Conservation (phyloP, 2,888 invertebrate genomes). For the Catocala nupta region DNA sequence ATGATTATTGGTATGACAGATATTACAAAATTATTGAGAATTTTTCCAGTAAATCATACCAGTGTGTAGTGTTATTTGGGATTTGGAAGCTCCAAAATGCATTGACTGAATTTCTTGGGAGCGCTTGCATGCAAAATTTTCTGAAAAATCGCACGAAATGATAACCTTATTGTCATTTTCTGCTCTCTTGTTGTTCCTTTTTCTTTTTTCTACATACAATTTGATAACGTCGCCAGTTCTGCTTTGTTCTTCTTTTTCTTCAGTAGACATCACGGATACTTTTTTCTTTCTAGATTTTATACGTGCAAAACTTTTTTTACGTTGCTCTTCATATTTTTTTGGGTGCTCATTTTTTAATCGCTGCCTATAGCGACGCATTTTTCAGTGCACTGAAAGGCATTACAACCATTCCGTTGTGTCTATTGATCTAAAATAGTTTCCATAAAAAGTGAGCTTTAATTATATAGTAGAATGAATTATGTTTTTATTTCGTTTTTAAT, state of each 20-base stretch:
- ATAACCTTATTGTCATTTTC: not conserved
- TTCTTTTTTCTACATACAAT: not conserved
- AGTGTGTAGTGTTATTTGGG: constrained; percentile 42
- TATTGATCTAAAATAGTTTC: not conserved
- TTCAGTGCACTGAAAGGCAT: constrained; percentile 11
- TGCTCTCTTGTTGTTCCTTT: constrained; percentile 3
- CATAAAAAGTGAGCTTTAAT: not conserved
- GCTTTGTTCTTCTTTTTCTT: constrained; percentile 5
- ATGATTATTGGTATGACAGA: constrained; percentile 36
- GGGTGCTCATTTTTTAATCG: constrained; percentile 12
- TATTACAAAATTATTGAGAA: constrained; percentile 40
- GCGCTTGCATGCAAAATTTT: too few relatives aligned
- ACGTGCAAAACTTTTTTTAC: constrained; percentile 12
- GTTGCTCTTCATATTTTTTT: constrained; percentile 9
- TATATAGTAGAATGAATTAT: not conserved
- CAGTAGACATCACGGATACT: constrained; percentile 1
- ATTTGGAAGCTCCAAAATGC: constrained; percentile 48
- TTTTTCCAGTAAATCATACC: constrained; percentile 37
- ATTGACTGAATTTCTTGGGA: constrained; percentile 41
- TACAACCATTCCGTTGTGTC: not conserved
- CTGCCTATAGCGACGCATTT: constrained; percentile 16
- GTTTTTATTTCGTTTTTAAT: not conserved
- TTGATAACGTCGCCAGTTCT: constrained; percentile 1
- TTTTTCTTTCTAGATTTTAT: constrained; percentile 14
- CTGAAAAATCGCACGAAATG: too few relatives aligned